A percentile compares a stretch with the other conserved stretches of the same genome.
These are phyloP conservation scores for Nymphicus hollandicus DNA, from an alignment of 2,113 vertebrate genomes.

Conservation along the genomic window DNA sequence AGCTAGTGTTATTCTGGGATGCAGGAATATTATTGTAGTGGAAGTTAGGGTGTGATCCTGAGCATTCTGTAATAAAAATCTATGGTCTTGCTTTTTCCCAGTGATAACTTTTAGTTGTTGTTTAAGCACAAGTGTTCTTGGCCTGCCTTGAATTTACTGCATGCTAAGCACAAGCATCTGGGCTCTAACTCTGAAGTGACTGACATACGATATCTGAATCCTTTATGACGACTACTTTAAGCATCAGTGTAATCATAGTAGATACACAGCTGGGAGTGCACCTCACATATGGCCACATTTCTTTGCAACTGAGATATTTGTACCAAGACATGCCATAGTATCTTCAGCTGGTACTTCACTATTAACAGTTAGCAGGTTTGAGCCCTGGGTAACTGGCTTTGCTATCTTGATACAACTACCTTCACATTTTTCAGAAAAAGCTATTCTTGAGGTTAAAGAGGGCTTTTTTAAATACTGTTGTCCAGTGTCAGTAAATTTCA, in stretches of 20 bases:
- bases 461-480: not conserved
- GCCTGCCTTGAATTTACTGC: not conserved
- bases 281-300: fast-evolving
- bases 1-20: not conserved
- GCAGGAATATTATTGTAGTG: not conserved
- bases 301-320: not conserved
- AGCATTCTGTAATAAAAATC: not conserved
- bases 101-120: not conserved
- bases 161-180: not conserved
- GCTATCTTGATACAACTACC: not conserved
- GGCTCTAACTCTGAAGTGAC: not conserved
- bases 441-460: not conserved
- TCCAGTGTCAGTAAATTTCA: not conserved
- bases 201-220: not conserved
- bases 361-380: not conserved
- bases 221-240: not conserved
- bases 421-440: not conserved
- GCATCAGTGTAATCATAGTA: not conserved
- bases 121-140: not conserved
- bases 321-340: not conserved
- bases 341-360: not conserved
- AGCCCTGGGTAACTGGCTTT: not conserved
- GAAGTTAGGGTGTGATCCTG: not conserved
- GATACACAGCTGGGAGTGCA: not conserved
- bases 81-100: not conserved